Base-by-base conservation (phyloP, 2,888 invertebrate genomes). In the Dicyrtoma fusca region DNA sequence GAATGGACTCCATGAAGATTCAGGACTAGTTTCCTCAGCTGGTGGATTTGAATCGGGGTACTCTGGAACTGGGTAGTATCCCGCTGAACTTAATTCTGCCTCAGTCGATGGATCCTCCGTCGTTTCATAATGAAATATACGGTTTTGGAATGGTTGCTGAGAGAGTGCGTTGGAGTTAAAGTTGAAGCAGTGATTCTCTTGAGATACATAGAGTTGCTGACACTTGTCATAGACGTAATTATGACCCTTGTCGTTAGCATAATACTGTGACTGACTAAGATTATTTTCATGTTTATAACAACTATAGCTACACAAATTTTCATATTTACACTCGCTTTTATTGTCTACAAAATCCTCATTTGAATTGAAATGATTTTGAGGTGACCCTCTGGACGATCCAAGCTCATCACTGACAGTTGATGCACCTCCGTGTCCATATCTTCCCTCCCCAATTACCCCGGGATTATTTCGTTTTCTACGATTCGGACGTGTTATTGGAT, bases 1-100 rank as follows among this genome's bases (percentile, higher is more conserved):
- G 26, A 66, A 66, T 21, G 66, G 66, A 42, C 66, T 66, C 66
- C 66, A 66, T 14, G 61, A 14, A 8, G 61, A n/a, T n/a, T n/a
- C n/a, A n/a, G n/a, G n/a, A n/a, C n/a, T n/a, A n/a, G n/a, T 13
- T 49, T 49, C 49, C 49, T 49, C 49, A 49, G n/a, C n/a, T n/a
- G 4, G 4, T 6, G 5, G 4, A 17, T 49, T 3, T 3, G 3
- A 4, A 6, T 11, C 45, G 23, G 13, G 21, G 19, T 55, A 14
- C n/a, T 51, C 55, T 13, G 55, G 19, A 21, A n/a, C n/a, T n/a
- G n/a, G n/a, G n/a, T n/a, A n/a, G n/a, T 19, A 8, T 4, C 14
- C 49, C n/a, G 49, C 5, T 45, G 45, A 11, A 13, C 13, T 45
- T 45, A 13, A 11, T 45, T 8, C 13, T 45, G 45, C 13, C 13